Evolutionary conservation across 2,797 vertebrate genomes (phyloP).

Genomic region (Babyrousa celebensis): DNA sequence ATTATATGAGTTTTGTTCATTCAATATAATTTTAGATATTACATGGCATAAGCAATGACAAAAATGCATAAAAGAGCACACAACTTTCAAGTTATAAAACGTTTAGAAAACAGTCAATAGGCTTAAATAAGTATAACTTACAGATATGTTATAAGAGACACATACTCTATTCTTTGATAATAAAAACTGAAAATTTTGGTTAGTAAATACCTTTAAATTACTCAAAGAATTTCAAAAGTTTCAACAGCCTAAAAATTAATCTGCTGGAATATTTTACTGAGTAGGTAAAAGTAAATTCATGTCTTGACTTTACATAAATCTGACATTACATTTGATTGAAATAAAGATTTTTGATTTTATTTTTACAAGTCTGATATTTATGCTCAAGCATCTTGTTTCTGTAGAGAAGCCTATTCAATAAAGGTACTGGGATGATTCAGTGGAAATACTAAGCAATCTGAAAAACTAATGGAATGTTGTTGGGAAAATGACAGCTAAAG

Average conservation of each 20-base stretch:
- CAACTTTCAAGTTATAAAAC: neutral
- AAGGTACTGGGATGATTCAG: slow-evolving; percentile 51
- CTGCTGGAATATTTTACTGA: neutral
- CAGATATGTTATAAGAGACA: neutral
- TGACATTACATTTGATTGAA: neutral
- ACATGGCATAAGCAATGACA: neutral
- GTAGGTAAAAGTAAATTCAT: neutral
- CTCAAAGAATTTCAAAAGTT: neutral
- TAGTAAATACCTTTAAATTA: neutral
- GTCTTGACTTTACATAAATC: neutral
- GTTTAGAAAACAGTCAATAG: neutral
- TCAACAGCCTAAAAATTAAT: neutral
- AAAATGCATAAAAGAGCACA: neutral
- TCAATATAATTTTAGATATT: neutral
- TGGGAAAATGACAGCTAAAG: slow-evolving; percentile 78
- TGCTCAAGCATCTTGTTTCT: neutral
- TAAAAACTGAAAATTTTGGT: neutral
- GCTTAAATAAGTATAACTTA: neutral
- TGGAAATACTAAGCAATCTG: neutral
- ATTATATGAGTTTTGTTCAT: neutral
- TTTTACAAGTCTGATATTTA: neutral
- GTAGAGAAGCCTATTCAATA: neutral
- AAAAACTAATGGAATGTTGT: slow-evolving; percentile 66
- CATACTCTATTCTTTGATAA: neutral
- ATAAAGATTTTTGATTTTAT: neutral